Base-by-base conservation (phyloP, 2,888 invertebrate species). In the Beris morrisii region DNA sequence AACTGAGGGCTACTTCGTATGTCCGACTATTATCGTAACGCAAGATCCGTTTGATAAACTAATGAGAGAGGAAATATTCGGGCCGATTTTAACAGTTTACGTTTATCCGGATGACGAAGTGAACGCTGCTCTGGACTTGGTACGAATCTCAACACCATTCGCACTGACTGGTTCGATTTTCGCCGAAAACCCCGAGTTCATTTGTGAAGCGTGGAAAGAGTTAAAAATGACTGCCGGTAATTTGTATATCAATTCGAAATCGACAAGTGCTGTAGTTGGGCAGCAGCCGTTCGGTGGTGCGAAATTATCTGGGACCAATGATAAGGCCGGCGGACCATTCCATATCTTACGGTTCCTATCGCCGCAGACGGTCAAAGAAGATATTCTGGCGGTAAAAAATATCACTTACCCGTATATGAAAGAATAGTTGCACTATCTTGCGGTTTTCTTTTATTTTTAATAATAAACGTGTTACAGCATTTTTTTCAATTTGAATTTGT, bases 251-350 rank as follows among this genome's bases (percentile, higher is more conserved):
- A 99, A 99, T 75, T 97, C 98, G 79, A 97, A 98, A 80, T 96
- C 93, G 0, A 99, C 98, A 0, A 98, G 98, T 0, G 93, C 97
- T 12, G 92, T 97, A 38, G 97, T 99, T 5, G 97, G 94, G 0
- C 98, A 99, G 78, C 99, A 99, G 79, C 98, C 98, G 0, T 99
- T 99, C 78, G 98, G 98, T 53, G 98, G 97, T 45, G 90, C 93
- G 3, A 86, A 96, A 74, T 87, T 93, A 84, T 97, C 97, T 64
- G 97, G 93, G 85, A 99, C 98, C 52, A 99, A 99, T 77, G 98
- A 99, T 81, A 99, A 99, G 81, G 95, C 98, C 4, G 99, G 99
- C 5, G 95, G 97, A 12, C 97, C 97, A 0, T 91, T 90, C 77
- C 97, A 97, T 76, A 85, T 93, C 32, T 83, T 95, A 74, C 87